Conservation (phyloP, 1,140 invertebrate genomes). For the Matsumurasca onukii region DNA sequence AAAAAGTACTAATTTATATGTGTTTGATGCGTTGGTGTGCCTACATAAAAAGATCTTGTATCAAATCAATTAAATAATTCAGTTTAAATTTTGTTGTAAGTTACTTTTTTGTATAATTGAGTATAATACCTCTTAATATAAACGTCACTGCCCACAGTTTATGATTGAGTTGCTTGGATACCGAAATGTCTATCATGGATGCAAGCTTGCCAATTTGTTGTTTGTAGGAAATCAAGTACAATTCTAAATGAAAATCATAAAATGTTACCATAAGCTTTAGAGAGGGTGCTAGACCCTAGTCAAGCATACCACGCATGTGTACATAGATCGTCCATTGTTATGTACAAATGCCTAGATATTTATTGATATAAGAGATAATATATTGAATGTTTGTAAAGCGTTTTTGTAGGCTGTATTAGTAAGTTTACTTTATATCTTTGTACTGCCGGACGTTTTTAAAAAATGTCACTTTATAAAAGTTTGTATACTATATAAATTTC, state of each 20-base stretch:
- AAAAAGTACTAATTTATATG: too few relatives aligned
- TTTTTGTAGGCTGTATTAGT: slow-evolving; percentile 18
- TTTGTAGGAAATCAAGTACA: slow-evolving; percentile 9
- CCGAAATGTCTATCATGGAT: too few relatives aligned
- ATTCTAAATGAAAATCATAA: slow-evolving; percentile 24
- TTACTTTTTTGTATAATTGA: too few relatives aligned
- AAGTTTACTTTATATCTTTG: slow-evolving; percentile 22
- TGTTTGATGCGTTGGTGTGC: too few relatives aligned
- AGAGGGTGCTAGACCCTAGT: slow-evolving; percentile 18
- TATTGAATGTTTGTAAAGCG: slow-evolving; percentile 19
- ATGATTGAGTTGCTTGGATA: too few relatives aligned
- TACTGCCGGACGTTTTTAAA: slow-evolving; percentile 16
- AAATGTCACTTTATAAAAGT: slow-evolving; percentile 18
- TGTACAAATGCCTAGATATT: slow-evolving; percentile 22
- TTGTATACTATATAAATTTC: slow-evolving; percentile 23
- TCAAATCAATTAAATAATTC: too few relatives aligned
- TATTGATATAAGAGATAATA: slow-evolving; percentile 22
- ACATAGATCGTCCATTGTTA: not conserved
- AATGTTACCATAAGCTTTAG: slow-evolving; percentile 22
- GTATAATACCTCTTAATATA: too few relatives aligned
- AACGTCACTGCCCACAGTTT: too few relatives aligned
- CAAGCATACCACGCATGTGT: slow-evolving; percentile 11
- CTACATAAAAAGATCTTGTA: too few relatives aligned
- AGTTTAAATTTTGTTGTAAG: too few relatives aligned
- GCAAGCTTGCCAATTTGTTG: too few relatives aligned